These are phyloP conservation scores for Xiphophorus couchianus DNA, from an alignment of 2,113 vertebrate genomes.

Conservation along the genomic window DNA sequence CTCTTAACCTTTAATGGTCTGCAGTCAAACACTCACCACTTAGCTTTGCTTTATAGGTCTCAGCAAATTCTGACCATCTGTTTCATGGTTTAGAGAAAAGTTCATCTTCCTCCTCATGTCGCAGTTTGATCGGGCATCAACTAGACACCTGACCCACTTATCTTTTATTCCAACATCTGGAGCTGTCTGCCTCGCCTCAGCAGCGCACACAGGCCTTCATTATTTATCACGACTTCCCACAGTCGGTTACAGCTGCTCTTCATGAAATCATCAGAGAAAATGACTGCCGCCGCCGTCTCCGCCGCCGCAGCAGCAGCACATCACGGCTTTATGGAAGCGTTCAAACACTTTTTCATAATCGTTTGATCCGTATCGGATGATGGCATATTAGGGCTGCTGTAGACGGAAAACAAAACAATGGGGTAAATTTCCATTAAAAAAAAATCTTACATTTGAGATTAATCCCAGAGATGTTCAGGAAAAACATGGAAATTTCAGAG, in stretches of 20 bases:
- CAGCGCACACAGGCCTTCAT: slow-evolving; percentile 18
- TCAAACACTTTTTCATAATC: background rate
- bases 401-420: too few species aligned
- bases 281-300: background rate
- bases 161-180: slow-evolving; percentile 54
- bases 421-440: too few species aligned
- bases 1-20: slow-evolving; percentile 42
- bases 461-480: too few species aligned
- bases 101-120: background rate
- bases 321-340: too few species aligned
- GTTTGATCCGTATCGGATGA: background rate
- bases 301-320: too few species aligned
- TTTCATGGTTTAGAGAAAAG: background rate
- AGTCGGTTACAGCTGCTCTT: slow-evolving; percentile 20
- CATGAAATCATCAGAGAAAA: slow-evolving; percentile 31
- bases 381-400: too few species aligned
- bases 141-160: slow-evolving; percentile 69
- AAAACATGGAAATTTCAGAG: too few species aligned
- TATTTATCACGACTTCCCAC: slow-evolving; percentile 40
- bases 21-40: background rate
- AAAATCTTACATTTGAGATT: too few species aligned
- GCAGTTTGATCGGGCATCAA: slow-evolving; percentile 14
- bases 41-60: background rate
- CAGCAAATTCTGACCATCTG: background rate
- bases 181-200: slow-evolving; percentile 38